A percentile compares a stretch with the other conserved stretches of the same genome.
phyloP scores from a whole-genome alignment of 2,888 invertebrate species.

The Rhagophthalmus giganteus region DNA sequence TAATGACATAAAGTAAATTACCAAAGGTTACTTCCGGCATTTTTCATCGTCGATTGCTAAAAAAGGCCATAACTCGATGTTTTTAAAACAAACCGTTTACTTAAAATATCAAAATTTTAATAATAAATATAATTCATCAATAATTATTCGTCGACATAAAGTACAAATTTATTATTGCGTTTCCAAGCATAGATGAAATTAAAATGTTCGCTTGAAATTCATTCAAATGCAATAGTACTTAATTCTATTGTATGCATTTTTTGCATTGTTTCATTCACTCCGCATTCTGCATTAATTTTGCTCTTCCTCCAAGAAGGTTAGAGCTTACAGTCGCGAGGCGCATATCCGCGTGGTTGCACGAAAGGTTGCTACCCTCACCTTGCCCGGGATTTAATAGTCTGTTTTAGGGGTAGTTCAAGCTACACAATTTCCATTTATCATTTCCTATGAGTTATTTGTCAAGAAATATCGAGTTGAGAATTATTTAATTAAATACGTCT shows the following conservation, averaged over 20 bases:
- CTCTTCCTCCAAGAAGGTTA: slow-evolving; percentile 28
- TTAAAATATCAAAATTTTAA: too few relatives aligned
- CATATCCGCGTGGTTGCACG: slow-evolving; percentile 40
- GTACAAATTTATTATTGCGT: too few relatives aligned
- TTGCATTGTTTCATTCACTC: background rate
- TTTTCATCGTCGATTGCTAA: too few relatives aligned
- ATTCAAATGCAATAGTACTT: too few relatives aligned
- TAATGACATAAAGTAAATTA: too few relatives aligned
- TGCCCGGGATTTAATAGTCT: slow-evolving; percentile 44
- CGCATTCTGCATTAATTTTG: slow-evolving; percentile 17
- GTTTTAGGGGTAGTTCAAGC: slow-evolving; percentile 34
- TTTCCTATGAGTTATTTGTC: background rate
- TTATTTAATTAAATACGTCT: background rate
- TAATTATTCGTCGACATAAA: too few relatives aligned
- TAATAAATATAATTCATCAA: too few relatives aligned
- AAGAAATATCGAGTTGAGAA: background rate
- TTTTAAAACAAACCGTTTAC: slow-evolving; percentile 2
- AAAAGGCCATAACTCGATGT: too few relatives aligned
- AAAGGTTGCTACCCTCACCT: slow-evolving; percentile 48
- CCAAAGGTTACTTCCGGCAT: too few relatives aligned
- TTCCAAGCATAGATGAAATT: too few relatives aligned
- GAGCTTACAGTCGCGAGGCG: slow-evolving; percentile 36
- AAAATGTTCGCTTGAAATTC: too few relatives aligned
- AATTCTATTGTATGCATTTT: too few relatives aligned
- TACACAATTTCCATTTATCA: slow-evolving; percentile 30